These are phyloP conservation scores for Nanger granti DNA, from an alignment of 2,113 vertebrate species.

Conservation along the genomic window DNA sequence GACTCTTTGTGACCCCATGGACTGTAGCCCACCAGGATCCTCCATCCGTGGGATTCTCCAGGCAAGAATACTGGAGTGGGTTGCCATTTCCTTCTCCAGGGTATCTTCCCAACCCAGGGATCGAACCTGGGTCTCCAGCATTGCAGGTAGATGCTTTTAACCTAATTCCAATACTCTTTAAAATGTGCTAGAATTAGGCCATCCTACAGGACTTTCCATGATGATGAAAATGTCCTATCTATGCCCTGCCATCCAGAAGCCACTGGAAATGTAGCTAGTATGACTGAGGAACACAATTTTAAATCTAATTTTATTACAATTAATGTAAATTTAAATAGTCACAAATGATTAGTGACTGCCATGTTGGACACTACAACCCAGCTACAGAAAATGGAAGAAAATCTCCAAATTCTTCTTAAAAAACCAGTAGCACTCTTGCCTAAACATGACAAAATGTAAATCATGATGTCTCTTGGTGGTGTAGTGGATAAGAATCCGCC, in stretches of 20 bases:
- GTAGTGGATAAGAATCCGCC: neutral
- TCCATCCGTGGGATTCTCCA: no score
- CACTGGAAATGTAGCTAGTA: neutral
- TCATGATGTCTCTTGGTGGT: neutral
- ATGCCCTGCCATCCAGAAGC: no score
- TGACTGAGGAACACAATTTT: neutral
- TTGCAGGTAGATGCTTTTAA: no score
- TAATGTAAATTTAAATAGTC: neutral
- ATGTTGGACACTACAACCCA: neutral
- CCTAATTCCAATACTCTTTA: neutral
- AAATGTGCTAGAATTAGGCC: neutral
- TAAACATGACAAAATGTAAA: neutral
- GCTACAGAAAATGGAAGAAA: neutral
- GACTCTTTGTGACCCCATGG: no score
- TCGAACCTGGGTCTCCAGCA: rapidly evolving
- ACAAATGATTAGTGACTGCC: neutral
- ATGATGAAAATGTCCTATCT: neutral
- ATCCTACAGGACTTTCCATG: neutral
- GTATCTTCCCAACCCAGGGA: no score
- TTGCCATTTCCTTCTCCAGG: no score
- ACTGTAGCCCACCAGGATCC: no score
- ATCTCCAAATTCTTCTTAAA: neutral
- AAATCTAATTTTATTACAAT: neutral
- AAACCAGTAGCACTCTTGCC: neutral
- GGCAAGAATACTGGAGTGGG: no score